Evolutionary conservation across 2,888 invertebrate genomes (phyloP).

Genomic region (Lithophane socia): DNA sequence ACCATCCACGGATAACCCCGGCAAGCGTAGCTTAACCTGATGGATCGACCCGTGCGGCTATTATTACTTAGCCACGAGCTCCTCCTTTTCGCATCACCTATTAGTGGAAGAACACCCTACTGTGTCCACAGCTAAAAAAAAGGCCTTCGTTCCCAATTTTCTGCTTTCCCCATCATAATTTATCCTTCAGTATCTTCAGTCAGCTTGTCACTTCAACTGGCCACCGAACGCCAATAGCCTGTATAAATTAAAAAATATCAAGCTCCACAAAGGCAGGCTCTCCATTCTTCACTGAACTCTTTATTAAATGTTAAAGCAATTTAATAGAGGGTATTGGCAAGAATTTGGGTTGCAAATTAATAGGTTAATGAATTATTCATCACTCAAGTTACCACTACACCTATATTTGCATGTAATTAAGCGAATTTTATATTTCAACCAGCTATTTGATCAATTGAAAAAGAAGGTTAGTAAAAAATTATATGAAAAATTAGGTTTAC

Average conservation of each 20-base stretch:
- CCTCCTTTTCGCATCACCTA: not conserved
- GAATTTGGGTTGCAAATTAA: slow-evolving; percentile 68
- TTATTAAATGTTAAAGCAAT: slow-evolving; percentile 44
- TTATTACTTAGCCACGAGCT: too few species aligned
- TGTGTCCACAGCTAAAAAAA: not conserved
- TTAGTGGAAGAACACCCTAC: not conserved
- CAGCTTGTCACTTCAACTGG: slow-evolving; percentile 10
- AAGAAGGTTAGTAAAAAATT: not conserved
- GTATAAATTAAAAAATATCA: slow-evolving; percentile 39
- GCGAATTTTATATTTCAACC: slow-evolving; percentile 21
- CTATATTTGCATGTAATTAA: slow-evolving; percentile 62
- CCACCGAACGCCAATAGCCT: not conserved
- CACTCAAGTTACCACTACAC: slow-evolving; percentile 51
- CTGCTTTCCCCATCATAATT: not conserved
- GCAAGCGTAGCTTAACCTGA: too few species aligned
- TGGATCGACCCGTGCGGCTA: too few species aligned
- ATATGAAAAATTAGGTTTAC: not conserved
- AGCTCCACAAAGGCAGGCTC: slow-evolving; percentile 13
- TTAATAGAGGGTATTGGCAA: slow-evolving; percentile 44
- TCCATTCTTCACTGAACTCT: slow-evolving; percentile 43
- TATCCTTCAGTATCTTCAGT: not conserved
- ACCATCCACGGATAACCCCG: too few species aligned
- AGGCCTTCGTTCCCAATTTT: not conserved
- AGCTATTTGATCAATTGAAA: slow-evolving; percentile 18
- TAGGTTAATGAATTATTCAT: slow-evolving; percentile 63